Evolutionary conservation across 2,113 vertebrate species (phyloP).

Genomic region (Peromyscus maniculatus): DNA sequence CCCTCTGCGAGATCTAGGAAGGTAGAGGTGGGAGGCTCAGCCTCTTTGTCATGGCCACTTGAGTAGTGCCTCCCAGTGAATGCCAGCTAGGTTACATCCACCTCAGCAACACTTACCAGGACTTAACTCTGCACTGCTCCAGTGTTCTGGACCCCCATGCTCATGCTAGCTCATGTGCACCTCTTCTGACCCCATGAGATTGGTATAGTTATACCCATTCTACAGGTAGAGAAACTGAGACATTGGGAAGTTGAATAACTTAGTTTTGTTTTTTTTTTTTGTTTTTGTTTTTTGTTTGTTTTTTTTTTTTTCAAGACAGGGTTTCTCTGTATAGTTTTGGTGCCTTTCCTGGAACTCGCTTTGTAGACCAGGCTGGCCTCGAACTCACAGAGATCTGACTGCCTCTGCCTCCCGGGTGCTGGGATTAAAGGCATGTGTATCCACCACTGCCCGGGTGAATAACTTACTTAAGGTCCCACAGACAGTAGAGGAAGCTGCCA

Average conservation of each 20-base stretch:
- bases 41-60: background rate
- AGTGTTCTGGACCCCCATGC: background rate
- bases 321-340: too few species aligned
- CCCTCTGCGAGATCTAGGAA: background rate
- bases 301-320: too few species aligned
- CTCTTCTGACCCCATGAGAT: background rate
- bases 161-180: background rate
- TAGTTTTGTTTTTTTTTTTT: background rate
- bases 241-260: background rate
- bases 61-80: background rate
- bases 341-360: too few species aligned
- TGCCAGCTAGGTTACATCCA: background rate
- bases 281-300: too few species aligned
- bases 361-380: too few species aligned
- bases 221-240: background rate
- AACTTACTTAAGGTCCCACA: slow-evolving; percentile 7
- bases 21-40: background rate
- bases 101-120: background rate
- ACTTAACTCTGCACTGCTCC: background rate
- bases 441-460: background rate
- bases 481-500: background rate
- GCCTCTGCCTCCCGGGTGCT: too few species aligned
- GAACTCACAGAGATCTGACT: too few species aligned
- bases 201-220: background rate
- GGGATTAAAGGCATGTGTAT: too few species aligned